Evolutionary conservation across 1,140 invertebrate species (phyloP).

Genomic region (Lethocerus indicus): DNA sequence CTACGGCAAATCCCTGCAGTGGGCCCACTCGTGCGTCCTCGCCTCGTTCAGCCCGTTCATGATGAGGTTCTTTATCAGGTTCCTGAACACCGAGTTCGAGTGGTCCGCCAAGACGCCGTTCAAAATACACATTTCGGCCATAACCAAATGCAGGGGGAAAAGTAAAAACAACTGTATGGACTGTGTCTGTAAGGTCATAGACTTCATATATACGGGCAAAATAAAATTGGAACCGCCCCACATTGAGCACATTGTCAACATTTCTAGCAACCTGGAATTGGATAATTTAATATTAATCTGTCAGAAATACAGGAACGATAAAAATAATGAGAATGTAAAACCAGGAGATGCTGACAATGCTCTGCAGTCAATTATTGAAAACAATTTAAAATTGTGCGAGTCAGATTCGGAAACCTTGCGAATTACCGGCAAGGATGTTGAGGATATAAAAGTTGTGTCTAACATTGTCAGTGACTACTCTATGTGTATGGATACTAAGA

Average conservation of each 20-base stretch:
- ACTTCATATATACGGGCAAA: constrained; percentile 8
- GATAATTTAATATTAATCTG: not conserved
- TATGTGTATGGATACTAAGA: too few relatives aligned
- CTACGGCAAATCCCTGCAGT: not conserved
- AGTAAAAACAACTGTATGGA: constrained; percentile 7
- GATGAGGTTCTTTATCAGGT: not conserved
- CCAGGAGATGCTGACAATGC: too few relatives aligned
- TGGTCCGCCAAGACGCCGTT: constrained; percentile 9
- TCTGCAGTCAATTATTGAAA: too few relatives aligned
- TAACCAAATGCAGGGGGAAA: constrained; percentile 3
- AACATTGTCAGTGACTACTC: too few relatives aligned
- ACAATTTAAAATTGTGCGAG: too few relatives aligned
- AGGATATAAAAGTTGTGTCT: too few relatives aligned
- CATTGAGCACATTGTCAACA: constrained; percentile 1
- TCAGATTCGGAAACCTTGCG: too few relatives aligned
- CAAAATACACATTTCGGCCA: not conserved
- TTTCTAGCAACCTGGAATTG: constrained; percentile 1
- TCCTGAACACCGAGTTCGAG: not conserved
- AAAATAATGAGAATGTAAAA: too few relatives aligned
- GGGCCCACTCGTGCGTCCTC: constrained; percentile 7
- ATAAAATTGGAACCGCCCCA: not conserved
- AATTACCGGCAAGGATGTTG: too few relatives aligned
- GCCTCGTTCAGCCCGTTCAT: constrained; percentile 7
- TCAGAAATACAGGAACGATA: too few relatives aligned
- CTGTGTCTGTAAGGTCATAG: constrained; percentile 1